Conservation (phyloP, 2,888 invertebrate genomes). For the Drosophila histrio region DNA sequence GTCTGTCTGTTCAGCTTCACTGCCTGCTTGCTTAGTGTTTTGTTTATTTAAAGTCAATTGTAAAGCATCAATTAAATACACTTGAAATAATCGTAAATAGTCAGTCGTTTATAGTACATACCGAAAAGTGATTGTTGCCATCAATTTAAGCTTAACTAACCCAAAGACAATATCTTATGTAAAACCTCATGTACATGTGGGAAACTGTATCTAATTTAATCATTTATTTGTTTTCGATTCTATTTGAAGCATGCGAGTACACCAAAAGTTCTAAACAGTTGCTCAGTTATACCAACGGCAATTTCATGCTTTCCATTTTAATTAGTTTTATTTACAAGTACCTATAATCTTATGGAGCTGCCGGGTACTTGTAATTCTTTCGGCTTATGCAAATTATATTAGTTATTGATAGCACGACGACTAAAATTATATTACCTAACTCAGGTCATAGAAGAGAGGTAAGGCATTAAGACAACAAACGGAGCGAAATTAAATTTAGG, state of each 20-base stretch:
- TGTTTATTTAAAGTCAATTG: conserved; percentile 56
- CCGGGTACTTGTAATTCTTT: conserved; percentile 5
- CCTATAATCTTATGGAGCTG: background rate
- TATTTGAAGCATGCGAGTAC: conserved; percentile 4
- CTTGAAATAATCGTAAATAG: conserved; percentile 56
- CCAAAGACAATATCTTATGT: conserved; percentile 36
- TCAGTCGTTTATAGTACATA: conserved; percentile 20
- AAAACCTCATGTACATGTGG: conserved; percentile 26
- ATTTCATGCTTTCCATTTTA: conserved; percentile 34
- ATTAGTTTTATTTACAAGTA: conserved; percentile 38
- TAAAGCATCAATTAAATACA: conserved; percentile 58
- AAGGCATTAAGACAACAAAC: background rate
- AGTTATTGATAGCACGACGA: conserved; percentile 17
- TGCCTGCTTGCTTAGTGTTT: conserved; percentile 15
- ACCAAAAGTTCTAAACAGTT: background rate
- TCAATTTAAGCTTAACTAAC: conserved; percentile 44
- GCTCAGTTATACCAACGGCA: conserved; percentile 5
- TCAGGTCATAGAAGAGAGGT: background rate
- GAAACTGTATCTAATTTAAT: conserved; percentile 47
- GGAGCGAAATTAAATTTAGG: conserved; percentile 8
- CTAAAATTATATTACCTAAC: conserved; percentile 30
- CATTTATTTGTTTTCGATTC: conserved; percentile 41
- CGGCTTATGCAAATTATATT: conserved; percentile 43
- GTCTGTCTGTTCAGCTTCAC: background rate
- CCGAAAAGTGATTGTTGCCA: conserved; percentile 33